These are phyloP conservation scores for Caenorhabditis parvicauda DNA, from an alignment of 2,888 invertebrate species.

Conservation along the genomic window DNA sequence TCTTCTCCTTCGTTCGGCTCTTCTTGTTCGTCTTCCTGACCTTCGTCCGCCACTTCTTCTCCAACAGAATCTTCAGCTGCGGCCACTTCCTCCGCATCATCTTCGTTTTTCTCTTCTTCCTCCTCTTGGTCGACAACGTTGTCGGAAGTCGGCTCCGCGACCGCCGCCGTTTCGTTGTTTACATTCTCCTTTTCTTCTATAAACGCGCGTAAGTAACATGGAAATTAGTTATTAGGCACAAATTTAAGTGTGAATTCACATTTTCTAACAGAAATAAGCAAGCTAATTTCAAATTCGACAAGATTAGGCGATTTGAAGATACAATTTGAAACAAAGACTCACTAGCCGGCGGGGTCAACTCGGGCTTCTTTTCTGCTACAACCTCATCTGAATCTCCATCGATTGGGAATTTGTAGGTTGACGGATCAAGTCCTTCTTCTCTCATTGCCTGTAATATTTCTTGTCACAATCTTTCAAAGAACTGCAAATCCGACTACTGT, in stretches of 20 bases:
- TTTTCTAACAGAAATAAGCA: no score
- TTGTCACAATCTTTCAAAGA: no score
- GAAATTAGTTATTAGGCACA: no score
- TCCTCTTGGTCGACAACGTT: constrained; percentile 4
- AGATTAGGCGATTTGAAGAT: no score
- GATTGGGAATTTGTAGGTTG: constrained; percentile 13
- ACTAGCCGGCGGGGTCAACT: background rate
- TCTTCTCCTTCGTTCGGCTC: constrained; percentile 24
- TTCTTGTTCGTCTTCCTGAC: constrained; percentile 14
- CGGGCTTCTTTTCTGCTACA: background rate
- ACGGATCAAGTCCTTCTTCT: constrained; percentile 23
- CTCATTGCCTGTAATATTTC: constrained; percentile 18
- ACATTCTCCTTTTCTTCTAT: no score
- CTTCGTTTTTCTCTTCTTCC: constrained; percentile 2
- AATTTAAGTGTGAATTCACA: no score
- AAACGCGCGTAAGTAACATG: no score
- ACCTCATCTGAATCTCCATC: background rate
- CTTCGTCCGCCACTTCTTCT: background rate
- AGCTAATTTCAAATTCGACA: no score
- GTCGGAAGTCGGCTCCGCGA: no score
- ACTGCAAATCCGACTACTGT: background rate
- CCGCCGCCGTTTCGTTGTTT: no score
- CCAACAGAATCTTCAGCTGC: constrained; percentile 1
- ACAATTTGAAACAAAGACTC: no score
- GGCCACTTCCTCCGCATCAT: background rate